A percentile compares a stretch with the other conserved stretches of the same genome.
Evolutionary conservation across 1,140 invertebrate species (phyloP).

Genomic region (Drosophila kurseongensis): DNA sequence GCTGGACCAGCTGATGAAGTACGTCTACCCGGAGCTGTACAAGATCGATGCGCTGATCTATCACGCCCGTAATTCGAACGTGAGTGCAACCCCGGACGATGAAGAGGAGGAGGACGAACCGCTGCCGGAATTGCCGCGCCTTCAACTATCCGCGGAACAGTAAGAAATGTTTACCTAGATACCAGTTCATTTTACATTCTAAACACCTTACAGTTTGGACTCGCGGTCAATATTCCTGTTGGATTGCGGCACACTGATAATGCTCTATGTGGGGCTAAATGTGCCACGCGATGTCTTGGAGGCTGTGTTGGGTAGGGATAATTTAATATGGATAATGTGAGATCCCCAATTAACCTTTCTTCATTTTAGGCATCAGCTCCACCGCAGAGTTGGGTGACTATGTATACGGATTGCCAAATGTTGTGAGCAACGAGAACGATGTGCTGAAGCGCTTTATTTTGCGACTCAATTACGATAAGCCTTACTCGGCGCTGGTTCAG

Average conservation of each 20-base stretch:
- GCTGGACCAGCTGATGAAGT: slow-evolving; percentile 91
- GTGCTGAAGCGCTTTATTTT: slow-evolving; percentile 92
- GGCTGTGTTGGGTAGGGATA: slow-evolving; percentile 88
- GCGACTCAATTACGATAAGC: slow-evolving; percentile 93
- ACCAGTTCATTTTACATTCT: too few species aligned
- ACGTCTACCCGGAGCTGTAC: slow-evolving; percentile 97
- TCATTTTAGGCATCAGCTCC: slow-evolving; percentile 85
- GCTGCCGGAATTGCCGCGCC: slow-evolving; percentile 87
- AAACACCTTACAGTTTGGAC: slow-evolving; percentile 87
- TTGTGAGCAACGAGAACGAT: slow-evolving; percentile 91
- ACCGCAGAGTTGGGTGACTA: slow-evolving; percentile 86
- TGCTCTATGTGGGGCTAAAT: slow-evolving; percentile 94
- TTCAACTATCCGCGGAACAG: slow-evolving; percentile 90
- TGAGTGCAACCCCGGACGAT: slow-evolving; percentile 75
- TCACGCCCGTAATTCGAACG: slow-evolving; percentile 86
- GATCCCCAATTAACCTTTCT: background rate
- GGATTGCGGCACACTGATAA: slow-evolving; percentile 93
- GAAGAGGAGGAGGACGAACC: slow-evolving; percentile 86
- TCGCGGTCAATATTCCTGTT: slow-evolving; percentile 95
- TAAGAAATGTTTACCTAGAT: slow-evolving; percentile 56
- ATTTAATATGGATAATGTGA: background rate
- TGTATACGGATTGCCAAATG: slow-evolving; percentile 91
- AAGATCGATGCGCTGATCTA: slow-evolving; percentile 90
- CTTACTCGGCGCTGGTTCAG: slow-evolving; percentile 91
- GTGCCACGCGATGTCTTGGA: slow-evolving; percentile 91